Base-by-base conservation (phyloP, 2,888 invertebrate species). In the Prosapia bicincta region DNA sequence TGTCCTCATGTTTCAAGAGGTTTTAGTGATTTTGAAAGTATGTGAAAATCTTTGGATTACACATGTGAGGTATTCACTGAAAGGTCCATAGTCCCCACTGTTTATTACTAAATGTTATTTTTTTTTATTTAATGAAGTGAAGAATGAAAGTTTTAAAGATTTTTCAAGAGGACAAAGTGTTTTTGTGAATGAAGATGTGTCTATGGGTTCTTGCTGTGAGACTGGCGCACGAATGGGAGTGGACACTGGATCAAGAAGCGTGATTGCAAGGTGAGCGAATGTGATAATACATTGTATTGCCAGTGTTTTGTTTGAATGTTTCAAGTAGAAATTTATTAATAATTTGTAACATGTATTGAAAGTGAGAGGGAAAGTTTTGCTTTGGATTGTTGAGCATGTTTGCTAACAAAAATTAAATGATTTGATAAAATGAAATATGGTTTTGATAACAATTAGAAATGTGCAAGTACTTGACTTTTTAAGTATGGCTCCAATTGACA, bases 211-310 rank as follows among this genome's bases (percentile, higher is more conserved):
- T 38, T 38, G 38, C 54, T 20, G 54, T 20, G 54, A 54, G 54
- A 54, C 54, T 54, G 54, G 54, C 54, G 54, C 54, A 54, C 54
- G 54, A 54, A 54, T 54, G 54, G 54, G 54, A 54, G 20, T 54
- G 54, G 54, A 54, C 54, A 20, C 54, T 20, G 54, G 54, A 54
- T 54, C 54, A 54, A 54, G 54, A 54, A 54, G 54, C 54, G 20
- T 54, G 54, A 54, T 54, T 54, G 54, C 54, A 54, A 54, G 54
- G 54, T 54, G 54, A 54, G 54, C 54, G 54, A 54, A 54, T 54
- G 54, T 20, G 54, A 54, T 54, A 54, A n/a, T 54, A 54, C 20
- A 20, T 54, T 20, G 54, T 54, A 20, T 54, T 54, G 54, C 54
- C 20, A 20, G 54, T 54, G 54, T 54, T 54, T 54, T 54, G 54